phyloP scores from a whole-genome alignment of 2,797 vertebrate species.

The Clarias laeviceps region DNA sequence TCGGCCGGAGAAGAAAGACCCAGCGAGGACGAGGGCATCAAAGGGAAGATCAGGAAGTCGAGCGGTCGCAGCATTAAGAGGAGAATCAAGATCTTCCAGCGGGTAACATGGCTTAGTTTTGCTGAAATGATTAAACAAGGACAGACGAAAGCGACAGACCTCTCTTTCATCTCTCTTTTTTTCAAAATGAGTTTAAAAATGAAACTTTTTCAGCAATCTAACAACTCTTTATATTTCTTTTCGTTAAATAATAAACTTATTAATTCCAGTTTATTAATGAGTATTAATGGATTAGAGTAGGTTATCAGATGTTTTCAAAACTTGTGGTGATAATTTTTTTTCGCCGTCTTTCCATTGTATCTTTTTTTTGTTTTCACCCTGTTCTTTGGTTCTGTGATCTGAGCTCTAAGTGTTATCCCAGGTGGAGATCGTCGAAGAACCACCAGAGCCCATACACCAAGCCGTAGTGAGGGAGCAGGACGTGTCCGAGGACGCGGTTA shows the following conservation, averaged over 20 bases:
- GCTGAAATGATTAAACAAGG: constrained; percentile 21
- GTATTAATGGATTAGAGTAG: too few relatives aligned
- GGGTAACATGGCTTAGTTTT: constrained; percentile 62
- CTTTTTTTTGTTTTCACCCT: constrained; percentile 10
- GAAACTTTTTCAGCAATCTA: not conserved
- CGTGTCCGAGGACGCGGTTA: not conserved
- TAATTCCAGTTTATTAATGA: not conserved
- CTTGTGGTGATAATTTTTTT: not conserved
- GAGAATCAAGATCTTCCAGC: constrained; percentile 81
- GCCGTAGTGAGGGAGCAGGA: not conserved
- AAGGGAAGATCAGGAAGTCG: constrained; percentile 84
- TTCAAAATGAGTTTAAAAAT: not conserved
- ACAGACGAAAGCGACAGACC: not conserved
- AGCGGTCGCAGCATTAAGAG: constrained; percentile 78
- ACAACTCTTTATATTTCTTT: not conserved
- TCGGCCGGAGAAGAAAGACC: constrained; percentile 69
- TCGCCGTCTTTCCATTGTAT: not conserved
- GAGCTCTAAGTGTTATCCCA: constrained; percentile 65
- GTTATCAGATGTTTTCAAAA: not conserved
- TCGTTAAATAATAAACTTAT: not conserved
- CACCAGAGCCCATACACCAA: not conserved
- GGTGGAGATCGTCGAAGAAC: constrained; percentile 56
- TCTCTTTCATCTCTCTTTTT: not conserved
- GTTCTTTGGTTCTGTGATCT: constrained; percentile 43
- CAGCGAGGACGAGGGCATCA: constrained; percentile 75